Base-by-base conservation (phyloP, 2,888 invertebrate genomes). In the Plebejus anna region DNA sequence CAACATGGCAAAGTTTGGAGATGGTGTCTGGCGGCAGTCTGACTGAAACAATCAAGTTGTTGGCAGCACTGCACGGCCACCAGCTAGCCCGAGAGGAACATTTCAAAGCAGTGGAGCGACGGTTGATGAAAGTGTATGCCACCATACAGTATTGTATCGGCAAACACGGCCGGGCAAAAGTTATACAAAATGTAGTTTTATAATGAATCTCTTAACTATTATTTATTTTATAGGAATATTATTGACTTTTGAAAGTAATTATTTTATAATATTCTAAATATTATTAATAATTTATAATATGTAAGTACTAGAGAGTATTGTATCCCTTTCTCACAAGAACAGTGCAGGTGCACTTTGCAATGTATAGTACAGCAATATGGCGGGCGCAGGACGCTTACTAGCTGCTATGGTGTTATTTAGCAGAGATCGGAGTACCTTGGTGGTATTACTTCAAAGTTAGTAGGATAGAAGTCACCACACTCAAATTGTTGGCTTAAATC, bases 101-200 rank as follows among this genome's bases (percentile, higher is more conserved):
- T 89, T 95, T 96, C 77, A 94, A 94, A 83, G 97, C 97, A 11
- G 93, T 98, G 70, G 97, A 98, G 86, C 92, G 97, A 80, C 93
- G 98, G 85, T 87, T 98, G 61, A 89, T 96, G 76, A 95, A 96
- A 81, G 92, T 98, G 70, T 96, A 96, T 87, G 96, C 97, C 13
- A 96, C 97, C 76, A 95, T 98, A 75, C 96, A 97, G 87, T 95
- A 96, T 86, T 98, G 98, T 87, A 95, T 96, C 83, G 94, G 93
- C 77, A 95, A 93, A 84, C 89, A 94, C 82, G 95, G 95, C 73
- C 95, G 94, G 81, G 85, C 88, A 75, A 92, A 89, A 82, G 92
- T 94, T 76, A 87, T 92, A 75, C 89, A 85, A 83, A 86, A 83
- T 82, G 83, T 80, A 22, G 51, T 51, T 32, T 47, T 73, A 55